phyloP scores from a whole-genome alignment of 2,888 invertebrate genomes.

The Lasioglossum malachurum region DNA sequence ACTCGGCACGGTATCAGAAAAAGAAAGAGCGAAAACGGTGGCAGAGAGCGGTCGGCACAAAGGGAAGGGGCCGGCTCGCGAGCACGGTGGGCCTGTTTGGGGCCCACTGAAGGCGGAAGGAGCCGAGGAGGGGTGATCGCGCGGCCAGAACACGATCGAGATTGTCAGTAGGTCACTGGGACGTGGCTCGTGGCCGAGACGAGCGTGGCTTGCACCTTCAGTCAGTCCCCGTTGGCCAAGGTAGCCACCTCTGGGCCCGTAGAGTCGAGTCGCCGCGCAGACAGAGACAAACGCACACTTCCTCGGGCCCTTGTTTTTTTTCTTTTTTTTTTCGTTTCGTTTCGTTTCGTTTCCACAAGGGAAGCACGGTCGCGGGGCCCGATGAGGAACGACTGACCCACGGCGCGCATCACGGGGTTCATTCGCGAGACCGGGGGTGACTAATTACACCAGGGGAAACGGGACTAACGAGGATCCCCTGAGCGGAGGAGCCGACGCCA shows the following conservation, averaged over 20 bases:
- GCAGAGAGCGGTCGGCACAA: constrained; percentile 46
- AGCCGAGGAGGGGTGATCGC: constrained; percentile 62
- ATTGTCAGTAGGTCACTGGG: constrained; percentile 84
- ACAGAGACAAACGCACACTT: constrained; percentile 30
- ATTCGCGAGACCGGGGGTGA: constrained; percentile 54
- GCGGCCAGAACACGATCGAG: constrained; percentile 73
- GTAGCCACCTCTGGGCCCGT: constrained; percentile 80
- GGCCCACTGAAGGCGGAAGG: constrained; percentile 54
- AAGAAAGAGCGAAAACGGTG: constrained; percentile 44
- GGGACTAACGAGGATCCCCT: not conserved
- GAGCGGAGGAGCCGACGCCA: constrained; percentile 29
- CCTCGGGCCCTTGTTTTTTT: constrained; percentile 5
- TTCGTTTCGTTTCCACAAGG: not conserved
- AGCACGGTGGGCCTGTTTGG: constrained; percentile 72
- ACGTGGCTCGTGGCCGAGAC: constrained; percentile 83
- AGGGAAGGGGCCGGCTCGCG: constrained; percentile 24
- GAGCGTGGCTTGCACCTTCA: constrained; percentile 82
- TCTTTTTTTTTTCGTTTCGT: not conserved
- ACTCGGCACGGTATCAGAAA: constrained; percentile 4
- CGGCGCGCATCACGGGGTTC: constrained; percentile 53
- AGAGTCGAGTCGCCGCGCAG: constrained; percentile 67
- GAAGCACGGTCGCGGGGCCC: constrained; percentile 44
- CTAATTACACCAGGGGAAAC: not conserved
- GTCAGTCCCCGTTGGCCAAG: constrained; percentile 84
- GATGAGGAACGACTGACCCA: constrained; percentile 75